These are phyloP conservation scores for Bolinopsis microptera DNA, from an alignment of 37 sponge, comb jelly and placozoan genomes.

Conservation along the genomic window DNA sequence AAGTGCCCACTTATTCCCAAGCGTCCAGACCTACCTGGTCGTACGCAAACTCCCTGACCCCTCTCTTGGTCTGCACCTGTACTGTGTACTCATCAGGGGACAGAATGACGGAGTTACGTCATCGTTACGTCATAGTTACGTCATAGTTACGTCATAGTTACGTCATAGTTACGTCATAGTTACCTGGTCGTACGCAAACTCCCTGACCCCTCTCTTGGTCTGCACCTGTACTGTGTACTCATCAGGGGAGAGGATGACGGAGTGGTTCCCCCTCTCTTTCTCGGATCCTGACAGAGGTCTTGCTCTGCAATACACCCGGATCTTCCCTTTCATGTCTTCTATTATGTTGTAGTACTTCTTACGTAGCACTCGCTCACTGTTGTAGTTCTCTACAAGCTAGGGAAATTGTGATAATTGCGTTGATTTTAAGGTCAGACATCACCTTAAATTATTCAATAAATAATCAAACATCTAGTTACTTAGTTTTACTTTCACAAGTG, in stretches of 20 bases:
- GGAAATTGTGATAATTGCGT: not conserved
- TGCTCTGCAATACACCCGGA: constrained; percentile 71
- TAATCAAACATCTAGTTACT: no score
- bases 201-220: constrained; percentile 68
- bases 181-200: constrained; percentile 70
- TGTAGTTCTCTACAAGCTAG: constrained; percentile 64
- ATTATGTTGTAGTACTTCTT: constrained; percentile 70
- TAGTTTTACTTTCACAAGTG: not conserved
- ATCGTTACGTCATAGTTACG: no score
- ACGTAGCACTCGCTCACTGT: constrained; percentile 66
- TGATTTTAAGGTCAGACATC: no score
- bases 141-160: no score
- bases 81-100: constrained; percentile 75
- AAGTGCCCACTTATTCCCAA: no score
- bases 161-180: no score
- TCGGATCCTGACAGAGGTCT: constrained; percentile 68
- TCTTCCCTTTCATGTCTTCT: constrained; percentile 73
- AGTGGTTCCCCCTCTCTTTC: constrained; percentile 66
- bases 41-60: constrained; percentile 70
- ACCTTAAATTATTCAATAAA: no score
- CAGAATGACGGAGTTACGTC: constrained; percentile 65
- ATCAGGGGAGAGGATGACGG: constrained; percentile 69
- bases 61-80: constrained; percentile 63
- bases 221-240: constrained; percentile 70
- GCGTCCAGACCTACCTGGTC: constrained; percentile 69